phyloP scores from a whole-genome alignment of 2,888 invertebrate genomes.

The Clivina fossor region DNA sequence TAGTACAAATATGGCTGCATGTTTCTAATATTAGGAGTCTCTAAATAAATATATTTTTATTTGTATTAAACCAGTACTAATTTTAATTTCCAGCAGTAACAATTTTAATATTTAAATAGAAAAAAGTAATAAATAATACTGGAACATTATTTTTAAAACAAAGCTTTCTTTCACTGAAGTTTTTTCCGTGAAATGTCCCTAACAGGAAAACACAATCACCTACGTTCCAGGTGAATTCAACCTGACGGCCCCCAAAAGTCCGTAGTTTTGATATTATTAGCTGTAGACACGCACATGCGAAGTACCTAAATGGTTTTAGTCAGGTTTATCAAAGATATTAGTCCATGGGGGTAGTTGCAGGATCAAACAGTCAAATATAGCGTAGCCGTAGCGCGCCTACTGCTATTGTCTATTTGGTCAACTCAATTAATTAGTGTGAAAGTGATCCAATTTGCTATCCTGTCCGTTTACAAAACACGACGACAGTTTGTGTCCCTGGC shows the following conservation, averaged over 20 bases:
- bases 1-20: no score
- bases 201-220: not conserved
- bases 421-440: constrained; percentile 4
- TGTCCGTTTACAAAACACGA: no score
- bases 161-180: no score
- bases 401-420: not conserved
- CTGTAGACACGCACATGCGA: constrained; percentile 17
- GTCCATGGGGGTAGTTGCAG: not conserved
- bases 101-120: no score
- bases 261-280: constrained; percentile 17
- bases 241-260: constrained; percentile 4
- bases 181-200: not conserved
- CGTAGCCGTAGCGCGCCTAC: not conserved
- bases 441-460: constrained; percentile 5
- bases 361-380: constrained; percentile 14
- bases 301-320: constrained; percentile 17
- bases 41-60: no score
- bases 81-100: no score
- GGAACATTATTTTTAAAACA: no score
- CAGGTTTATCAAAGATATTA: constrained; percentile 17
- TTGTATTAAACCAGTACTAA: no score
- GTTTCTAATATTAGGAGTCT: no score
- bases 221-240: constrained; percentile 1
- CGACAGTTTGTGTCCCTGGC: no score
- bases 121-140: no score